phyloP scores from a whole-genome alignment of 2,113 vertebrate species.

The Cairina moschata region DNA sequence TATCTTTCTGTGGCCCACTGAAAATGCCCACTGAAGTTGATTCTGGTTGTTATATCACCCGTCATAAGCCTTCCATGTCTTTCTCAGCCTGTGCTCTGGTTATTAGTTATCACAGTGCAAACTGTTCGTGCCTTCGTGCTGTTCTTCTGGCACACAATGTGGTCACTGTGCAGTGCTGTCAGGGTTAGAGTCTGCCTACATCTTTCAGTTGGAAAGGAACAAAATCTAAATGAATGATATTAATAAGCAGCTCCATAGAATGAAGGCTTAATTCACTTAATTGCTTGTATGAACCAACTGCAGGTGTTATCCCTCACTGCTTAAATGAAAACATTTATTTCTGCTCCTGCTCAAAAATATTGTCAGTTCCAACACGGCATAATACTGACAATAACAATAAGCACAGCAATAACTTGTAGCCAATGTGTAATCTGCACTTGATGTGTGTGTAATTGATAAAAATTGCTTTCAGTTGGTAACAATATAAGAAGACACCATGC shows the following conservation, averaged over 20 bases:
- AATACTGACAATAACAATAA: slow-evolving; percentile 19
- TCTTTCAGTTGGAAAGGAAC: neutral
- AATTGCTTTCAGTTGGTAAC: slow-evolving; percentile 43
- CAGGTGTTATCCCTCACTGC: neutral
- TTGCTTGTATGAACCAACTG: neutral
- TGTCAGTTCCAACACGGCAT: neutral
- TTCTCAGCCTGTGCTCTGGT: neutral
- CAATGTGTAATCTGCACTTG: slow-evolving; percentile 1
- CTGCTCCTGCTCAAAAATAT: slow-evolving; percentile 14
- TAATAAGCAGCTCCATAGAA: slow-evolving; percentile 18
- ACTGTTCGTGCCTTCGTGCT: neutral
- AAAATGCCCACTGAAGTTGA: neutral
- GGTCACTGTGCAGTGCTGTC: neutral
- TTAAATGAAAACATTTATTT: slow-evolving; percentile 39
- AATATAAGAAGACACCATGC: slow-evolving; percentile 31
- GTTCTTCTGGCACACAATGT: neutral
- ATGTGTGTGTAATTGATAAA: slow-evolving; percentile 48
- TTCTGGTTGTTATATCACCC: neutral
- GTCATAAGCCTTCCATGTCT: neutral
- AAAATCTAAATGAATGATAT: slow-evolving; percentile 21
- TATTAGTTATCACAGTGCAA: neutral
- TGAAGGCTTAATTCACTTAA: neutral
- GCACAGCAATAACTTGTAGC: slow-evolving; percentile 1
- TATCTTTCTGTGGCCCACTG: neutral
- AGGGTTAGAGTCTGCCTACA: neutral